Conservation (phyloP, 2,797 vertebrate genomes). For the Sciurus vulgaris region DNA sequence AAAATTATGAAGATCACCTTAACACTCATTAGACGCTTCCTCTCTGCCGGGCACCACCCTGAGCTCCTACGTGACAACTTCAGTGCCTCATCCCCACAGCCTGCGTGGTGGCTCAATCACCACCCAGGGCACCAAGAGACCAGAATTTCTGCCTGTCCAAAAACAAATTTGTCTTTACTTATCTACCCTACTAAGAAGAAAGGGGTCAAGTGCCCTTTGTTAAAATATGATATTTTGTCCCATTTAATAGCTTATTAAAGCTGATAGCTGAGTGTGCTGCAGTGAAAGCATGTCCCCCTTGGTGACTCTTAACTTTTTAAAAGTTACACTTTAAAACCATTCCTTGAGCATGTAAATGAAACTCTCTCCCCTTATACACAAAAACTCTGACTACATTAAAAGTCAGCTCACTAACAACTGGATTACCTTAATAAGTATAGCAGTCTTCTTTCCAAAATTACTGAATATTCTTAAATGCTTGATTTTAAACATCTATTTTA, state of each 20-base stretch:
- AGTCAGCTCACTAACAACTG: background rate
- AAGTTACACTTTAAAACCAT: constrained; percentile 43
- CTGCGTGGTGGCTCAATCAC: too few relatives aligned
- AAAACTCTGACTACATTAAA: background rate
- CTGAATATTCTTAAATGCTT: background rate
- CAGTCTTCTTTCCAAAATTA: constrained; percentile 41
- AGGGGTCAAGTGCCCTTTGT: background rate
- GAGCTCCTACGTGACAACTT: background rate
- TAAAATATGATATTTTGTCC: background rate
- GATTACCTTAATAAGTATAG: background rate
- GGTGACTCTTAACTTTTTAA: background rate
- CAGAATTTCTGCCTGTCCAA: too few relatives aligned
- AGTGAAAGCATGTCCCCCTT: background rate
- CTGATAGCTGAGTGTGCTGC: too few relatives aligned
- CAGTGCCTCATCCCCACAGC: background rate
- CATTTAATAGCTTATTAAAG: background rate
- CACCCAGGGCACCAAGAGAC: background rate
- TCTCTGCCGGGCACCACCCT: background rate
- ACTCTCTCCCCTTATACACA: background rate
- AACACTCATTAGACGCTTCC: background rate
- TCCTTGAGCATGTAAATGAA: background rate
- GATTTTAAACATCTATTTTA: background rate
- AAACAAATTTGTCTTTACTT: background rate
- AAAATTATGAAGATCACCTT: constrained; percentile 4
- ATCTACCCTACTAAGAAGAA: background rate